Percentiles rank a stretch among this genome's conserved stretches.
These are phyloP conservation scores for Thymelicus lineola DNA, from an alignment of 2,888 invertebrate genomes.

Conservation along the genomic window DNA sequence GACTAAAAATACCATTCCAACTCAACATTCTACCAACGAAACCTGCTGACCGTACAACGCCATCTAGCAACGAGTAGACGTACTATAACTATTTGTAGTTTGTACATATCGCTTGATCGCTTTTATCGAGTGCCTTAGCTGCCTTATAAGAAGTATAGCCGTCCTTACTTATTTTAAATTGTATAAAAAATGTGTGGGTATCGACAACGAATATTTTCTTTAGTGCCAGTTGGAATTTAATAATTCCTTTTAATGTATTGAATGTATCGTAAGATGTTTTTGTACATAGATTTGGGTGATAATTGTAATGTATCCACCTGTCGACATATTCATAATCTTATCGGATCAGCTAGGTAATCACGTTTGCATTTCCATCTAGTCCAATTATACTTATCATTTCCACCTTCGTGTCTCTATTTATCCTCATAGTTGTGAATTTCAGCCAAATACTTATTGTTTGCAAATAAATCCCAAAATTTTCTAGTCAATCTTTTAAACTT, in stretches of 20 bases:
- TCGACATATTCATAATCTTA: conserved; percentile 28
- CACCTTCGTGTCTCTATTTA: conserved; percentile 39
- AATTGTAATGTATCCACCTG: conserved; percentile 30
- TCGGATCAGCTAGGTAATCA: conserved; percentile 37
- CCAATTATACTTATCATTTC: conserved; percentile 50
- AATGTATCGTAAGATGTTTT: conserved; percentile 19
- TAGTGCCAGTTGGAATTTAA: conserved; percentile 66
- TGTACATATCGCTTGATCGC: conserved; percentile 42
- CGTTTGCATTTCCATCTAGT: conserved; percentile 69
- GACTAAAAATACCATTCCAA: conserved; percentile 68
- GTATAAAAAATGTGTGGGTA: conserved; percentile 63
- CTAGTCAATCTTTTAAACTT: conserved; percentile 75
- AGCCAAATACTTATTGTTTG: conserved; percentile 66
- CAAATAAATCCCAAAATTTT: conserved; percentile 76
- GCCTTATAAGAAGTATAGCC: conserved; percentile 74
- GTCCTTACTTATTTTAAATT: conserved; percentile 69
- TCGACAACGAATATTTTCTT: conserved; percentile 69
- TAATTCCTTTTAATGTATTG: conserved; percentile 34
- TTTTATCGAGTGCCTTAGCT: conserved; percentile 69
- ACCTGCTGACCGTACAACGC: conserved; percentile 56
- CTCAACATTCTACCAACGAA: conserved; percentile 45
- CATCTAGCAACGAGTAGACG: conserved; percentile 64
- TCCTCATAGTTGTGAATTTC: conserved; percentile 58
- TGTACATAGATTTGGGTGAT: conserved; percentile 29
- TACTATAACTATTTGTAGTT: conserved; percentile 46